Base-by-base conservation (phyloP, 2,888 invertebrate species). In the Bombylius major region DNA sequence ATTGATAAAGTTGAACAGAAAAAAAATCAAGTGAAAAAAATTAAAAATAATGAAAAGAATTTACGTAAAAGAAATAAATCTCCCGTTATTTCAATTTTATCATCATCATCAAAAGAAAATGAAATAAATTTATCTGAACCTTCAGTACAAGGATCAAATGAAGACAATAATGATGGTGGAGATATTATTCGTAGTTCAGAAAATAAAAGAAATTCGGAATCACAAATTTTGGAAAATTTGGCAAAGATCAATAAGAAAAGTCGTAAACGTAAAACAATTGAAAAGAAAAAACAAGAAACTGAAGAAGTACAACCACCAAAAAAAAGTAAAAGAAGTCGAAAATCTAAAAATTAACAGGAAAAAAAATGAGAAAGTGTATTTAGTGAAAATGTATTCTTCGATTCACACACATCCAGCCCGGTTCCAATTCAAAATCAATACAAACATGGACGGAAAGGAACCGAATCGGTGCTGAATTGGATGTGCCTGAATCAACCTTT, bases 161-260 rank as follows among this genome's bases (percentile, higher is more conserved):
- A 12, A 12, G 14, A 4, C 5, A 12, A 32, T 34, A 44, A 13
- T n/a, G 13, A 47, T 9, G 5, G 12, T 31, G 23, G n/a, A n/a
- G 36, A 42, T 9, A 51, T 32, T 39, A 32, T 56, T 5, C 44
- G 56, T 51, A 50, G 50, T 14, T n/a, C 56, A 33, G 57, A 57
- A 52, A 56, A 45, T 23, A 52, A 53, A 45, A 34, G n/a, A 14
- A 61, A 63, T 36, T 62, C 65, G 0, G 63, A 60, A 14, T 59
- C 65, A 9, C 68, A 67, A 52, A 51, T 67, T 32, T 60, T 67
- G 55, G 65, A 65, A 48, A 68, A 67, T 60, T 59, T 68, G 39
- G 65, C 64, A 4, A 67, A 67, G 58, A 64, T 68, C 11, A 68
- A 67, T 63, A 62, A 60, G 6, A 64, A 64, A 50, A 63, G 63